phyloP scores from a whole-genome alignment of 2,797 vertebrate species.

The Chrysolophus pictus region DNA sequence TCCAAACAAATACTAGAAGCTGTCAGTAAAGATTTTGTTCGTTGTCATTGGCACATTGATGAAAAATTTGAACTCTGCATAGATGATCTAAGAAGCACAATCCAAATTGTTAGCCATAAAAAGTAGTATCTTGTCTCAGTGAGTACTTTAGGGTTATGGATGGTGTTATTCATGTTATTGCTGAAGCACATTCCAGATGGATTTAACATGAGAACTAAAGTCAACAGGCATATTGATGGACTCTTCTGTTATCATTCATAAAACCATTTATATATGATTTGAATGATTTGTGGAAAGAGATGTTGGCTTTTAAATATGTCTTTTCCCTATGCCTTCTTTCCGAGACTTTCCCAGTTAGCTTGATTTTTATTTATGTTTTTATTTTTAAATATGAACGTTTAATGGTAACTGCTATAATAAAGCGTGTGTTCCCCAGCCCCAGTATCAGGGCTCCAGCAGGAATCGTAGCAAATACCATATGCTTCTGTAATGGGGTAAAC shows the following conservation, averaged over 20 bases:
- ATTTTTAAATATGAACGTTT: background rate
- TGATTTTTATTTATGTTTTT: background rate
- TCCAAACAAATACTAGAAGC: too few relatives aligned
- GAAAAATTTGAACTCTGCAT: background rate
- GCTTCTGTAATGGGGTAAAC: too few relatives aligned
- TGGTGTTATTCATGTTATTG: background rate
- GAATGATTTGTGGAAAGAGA: too few relatives aligned
- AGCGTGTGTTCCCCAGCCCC: background rate
- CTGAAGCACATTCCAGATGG: background rate
- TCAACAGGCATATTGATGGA: background rate
- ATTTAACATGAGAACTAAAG: background rate
- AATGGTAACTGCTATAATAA: rapidly evolving
- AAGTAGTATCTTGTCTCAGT: background rate
- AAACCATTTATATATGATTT: background rate
- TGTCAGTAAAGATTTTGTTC: background rate
- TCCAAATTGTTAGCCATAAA: rapidly evolving
- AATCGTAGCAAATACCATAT: background rate
- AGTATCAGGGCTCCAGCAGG: background rate
- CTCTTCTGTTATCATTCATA: background rate
- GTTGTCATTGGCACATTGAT: rapidly evolving
- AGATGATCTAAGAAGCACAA: background rate
- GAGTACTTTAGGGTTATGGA: background rate
- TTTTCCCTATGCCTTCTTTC: rapidly evolving
- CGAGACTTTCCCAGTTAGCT: background rate
- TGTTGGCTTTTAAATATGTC: background rate